Conservation (phyloP, 2,888 invertebrate genomes). For the Bellardia bayeri region DNA sequence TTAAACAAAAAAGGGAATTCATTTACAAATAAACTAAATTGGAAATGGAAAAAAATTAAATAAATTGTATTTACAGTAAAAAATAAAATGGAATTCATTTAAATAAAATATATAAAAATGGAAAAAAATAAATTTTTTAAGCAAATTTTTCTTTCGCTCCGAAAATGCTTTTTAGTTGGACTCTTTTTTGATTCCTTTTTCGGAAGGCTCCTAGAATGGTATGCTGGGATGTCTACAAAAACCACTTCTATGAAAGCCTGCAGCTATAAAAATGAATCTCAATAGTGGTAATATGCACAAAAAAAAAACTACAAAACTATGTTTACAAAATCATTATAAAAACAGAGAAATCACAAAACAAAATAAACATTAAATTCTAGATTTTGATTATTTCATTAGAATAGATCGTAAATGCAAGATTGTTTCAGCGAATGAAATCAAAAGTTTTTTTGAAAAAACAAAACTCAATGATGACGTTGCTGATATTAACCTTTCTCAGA, state of each 20-base stretch:
- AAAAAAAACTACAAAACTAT: neutral
- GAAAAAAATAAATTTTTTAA: too few species aligned
- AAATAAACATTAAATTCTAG: slow-evolving; percentile 14
- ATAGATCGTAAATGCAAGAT: slow-evolving; percentile 42
- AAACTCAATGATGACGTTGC: neutral
- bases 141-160: too few species aligned
- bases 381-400: slow-evolving; percentile 48
- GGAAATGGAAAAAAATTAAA: too few species aligned
- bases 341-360: slow-evolving; percentile 4
- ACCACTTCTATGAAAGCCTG: neutral
- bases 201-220: too few species aligned
- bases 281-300: neutral
- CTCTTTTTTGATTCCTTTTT: too few species aligned
- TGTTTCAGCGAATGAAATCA: slow-evolving; percentile 6
- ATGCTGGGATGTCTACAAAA: neutral
- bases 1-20: too few species aligned
- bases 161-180: too few species aligned
- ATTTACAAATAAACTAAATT: too few species aligned
- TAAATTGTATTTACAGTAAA: too few species aligned
- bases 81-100: too few species aligned
- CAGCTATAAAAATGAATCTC: neutral
- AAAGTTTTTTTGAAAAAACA: slow-evolving; percentile 9
- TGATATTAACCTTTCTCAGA: neutral
- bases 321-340: slow-evolving; percentile 12
- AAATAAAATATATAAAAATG: too few species aligned